Evolutionary conservation across 2,797 vertebrate genomes (phyloP).

Genomic region (Anomalospiza imberbis): DNA sequence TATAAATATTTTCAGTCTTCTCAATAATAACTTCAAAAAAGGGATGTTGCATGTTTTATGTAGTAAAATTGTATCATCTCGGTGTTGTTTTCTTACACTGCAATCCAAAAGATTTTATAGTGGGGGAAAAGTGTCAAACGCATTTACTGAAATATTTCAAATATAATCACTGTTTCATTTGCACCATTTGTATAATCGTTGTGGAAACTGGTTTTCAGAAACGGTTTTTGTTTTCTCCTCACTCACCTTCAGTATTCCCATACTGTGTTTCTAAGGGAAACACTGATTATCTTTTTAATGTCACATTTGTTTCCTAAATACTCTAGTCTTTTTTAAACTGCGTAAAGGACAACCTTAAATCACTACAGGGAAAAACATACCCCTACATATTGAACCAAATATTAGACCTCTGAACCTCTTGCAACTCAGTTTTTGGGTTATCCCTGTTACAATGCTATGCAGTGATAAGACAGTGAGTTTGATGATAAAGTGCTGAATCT

Average conservation of each 20-base stretch:
- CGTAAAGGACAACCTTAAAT: slow-evolving; percentile 22
- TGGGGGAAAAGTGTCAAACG: neutral
- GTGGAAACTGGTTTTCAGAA: neutral
- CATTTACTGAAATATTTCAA: slow-evolving; percentile 21
- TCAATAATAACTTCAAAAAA: neutral
- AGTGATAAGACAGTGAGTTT: slow-evolving; percentile 55
- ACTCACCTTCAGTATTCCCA: neutral
- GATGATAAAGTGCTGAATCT: slow-evolving; percentile 56
- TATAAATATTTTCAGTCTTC: neutral
- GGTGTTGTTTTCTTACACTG: neutral
- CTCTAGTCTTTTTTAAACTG: neutral
- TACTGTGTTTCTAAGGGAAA: neutral
- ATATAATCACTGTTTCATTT: neutral
- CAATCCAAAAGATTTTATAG: neutral
- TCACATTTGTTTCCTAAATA: neutral
- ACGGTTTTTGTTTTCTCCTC: neutral
- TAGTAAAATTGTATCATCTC: neutral
- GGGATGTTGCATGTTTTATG: neutral
- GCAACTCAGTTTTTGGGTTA: slow-evolving; percentile 32
- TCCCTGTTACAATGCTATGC: slow-evolving; percentile 25
- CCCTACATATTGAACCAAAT: neutral
- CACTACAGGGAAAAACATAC: neutral
- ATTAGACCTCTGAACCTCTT: slow-evolving; percentile 31
- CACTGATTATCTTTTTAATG: neutral
- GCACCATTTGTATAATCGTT: neutral